Evolutionary conservation across 2,113 vertebrate genomes (phyloP).

Genomic region (Sceloporus tristichus): DNA sequence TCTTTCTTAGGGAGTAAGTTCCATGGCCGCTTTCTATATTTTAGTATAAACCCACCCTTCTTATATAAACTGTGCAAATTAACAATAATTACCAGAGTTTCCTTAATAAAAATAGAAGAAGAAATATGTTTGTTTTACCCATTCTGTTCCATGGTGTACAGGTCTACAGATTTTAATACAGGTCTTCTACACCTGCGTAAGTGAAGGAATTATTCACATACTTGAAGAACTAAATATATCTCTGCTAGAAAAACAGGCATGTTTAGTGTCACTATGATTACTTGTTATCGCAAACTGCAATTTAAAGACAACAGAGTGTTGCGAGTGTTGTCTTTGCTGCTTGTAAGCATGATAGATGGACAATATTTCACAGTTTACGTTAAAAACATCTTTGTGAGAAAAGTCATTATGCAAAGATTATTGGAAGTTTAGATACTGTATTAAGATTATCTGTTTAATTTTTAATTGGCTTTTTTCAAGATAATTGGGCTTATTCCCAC

Average conservation of each 20-base stretch:
- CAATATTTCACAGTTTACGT: constrained; percentile 75
- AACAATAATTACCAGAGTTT: neutral
- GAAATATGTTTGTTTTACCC: constrained; percentile 10
- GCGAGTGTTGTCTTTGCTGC: constrained; percentile 57
- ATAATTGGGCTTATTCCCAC: constrained; percentile 67
- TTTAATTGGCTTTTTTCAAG: constrained; percentile 74
- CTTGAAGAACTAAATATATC: constrained; percentile 46
- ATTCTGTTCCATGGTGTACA: neutral
- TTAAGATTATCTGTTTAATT: constrained; percentile 72
- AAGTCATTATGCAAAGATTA: constrained; percentile 76
- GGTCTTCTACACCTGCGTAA: neutral
- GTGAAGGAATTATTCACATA: constrained; percentile 51
- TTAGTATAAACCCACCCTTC: neutral
- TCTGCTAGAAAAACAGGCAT: constrained; percentile 48
- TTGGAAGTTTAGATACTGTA: constrained; percentile 55
- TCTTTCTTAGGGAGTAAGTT: neutral
- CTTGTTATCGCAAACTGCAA: constrained; percentile 72
- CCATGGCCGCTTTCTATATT: neutral
- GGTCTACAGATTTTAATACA: neutral
- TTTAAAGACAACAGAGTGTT: constrained; percentile 62
- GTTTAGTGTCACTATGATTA: constrained; percentile 68
- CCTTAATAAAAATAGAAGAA: neutral
- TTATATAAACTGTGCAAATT: neutral
- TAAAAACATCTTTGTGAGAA: constrained; percentile 76
- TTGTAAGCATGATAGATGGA: constrained; percentile 64